phyloP scores from a whole-genome alignment of 2,888 invertebrate species.

The Drosophila dives region DNA sequence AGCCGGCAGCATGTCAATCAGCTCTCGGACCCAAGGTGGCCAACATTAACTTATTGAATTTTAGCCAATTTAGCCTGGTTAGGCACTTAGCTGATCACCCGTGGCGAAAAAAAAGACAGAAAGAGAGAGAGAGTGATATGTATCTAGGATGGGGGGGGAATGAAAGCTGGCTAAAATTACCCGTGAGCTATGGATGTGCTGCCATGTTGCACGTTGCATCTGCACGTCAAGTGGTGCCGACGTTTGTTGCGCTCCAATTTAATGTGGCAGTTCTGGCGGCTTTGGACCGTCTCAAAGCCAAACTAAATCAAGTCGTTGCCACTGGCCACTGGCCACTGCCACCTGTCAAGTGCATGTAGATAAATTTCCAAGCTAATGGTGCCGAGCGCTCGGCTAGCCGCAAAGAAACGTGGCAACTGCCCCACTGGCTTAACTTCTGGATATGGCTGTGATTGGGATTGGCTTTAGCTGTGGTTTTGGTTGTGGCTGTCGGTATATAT shows the following conservation, averaged over 20 bases:
- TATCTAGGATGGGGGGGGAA: not conserved
- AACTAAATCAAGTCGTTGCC: slow-evolving; percentile 68
- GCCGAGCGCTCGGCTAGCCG: slow-evolving; percentile 62
- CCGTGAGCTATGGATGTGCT: slow-evolving; percentile 53
- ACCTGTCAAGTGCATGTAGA: slow-evolving; percentile 80
- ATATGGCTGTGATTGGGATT: slow-evolving; percentile 29
- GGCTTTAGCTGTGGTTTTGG: slow-evolving; percentile 3
- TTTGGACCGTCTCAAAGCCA: slow-evolving; percentile 21
- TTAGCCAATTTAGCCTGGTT: slow-evolving; percentile 66
- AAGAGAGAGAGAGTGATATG: not conserved
- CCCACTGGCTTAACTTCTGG: slow-evolving; percentile 18
- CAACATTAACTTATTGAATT: slow-evolving; percentile 81
- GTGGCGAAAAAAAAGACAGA: not conserved
- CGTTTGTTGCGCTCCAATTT: slow-evolving; percentile 68
- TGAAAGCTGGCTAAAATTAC: slow-evolving; percentile 51
- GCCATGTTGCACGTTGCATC: slow-evolving; percentile 8
- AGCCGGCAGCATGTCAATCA: slow-evolving; percentile 61
- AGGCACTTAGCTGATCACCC: slow-evolving; percentile 63
- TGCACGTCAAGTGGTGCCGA: slow-evolving; percentile 61
- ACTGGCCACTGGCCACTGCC: slow-evolving; percentile 39
- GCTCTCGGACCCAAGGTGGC: slow-evolving; percentile 11
- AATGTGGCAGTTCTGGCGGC: slow-evolving; percentile 64
- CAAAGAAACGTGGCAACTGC: slow-evolving; percentile 52
- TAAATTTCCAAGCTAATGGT: slow-evolving; percentile 75
- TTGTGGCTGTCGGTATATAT: slow-evolving; percentile 5